A percentile compares a stretch with the other conserved stretches of the same genome.
These are phyloP conservation scores for Turritopsis rubra DNA, from an alignment of 30 jellyfish, hydroid and myxozoan genomes.

Conservation along the genomic window DNA sequence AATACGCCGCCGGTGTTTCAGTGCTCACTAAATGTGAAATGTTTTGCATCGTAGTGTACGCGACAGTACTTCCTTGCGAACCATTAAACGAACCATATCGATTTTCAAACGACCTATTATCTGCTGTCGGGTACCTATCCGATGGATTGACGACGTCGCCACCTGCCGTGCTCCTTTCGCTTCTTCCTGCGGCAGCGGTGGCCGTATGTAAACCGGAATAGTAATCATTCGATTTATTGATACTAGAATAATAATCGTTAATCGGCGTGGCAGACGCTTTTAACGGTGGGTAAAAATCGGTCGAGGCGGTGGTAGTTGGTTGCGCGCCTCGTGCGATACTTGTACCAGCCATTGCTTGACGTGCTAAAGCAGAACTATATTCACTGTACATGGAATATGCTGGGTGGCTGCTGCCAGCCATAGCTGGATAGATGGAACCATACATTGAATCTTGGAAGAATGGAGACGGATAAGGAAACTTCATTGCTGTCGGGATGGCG, in stretches of 20 bases:
- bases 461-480: slow-evolving; percentile 91
- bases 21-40: slow-evolving; percentile 3
- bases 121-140: slow-evolving; percentile 13
- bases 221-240: slow-evolving; percentile 2
- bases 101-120: slow-evolving; percentile 9
- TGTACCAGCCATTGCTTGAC: slow-evolving; percentile 27
- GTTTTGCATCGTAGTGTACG: slow-evolving; percentile 6
- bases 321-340: neutral
- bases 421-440: slow-evolving; percentile 69
- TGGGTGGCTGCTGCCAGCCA: slow-evolving; percentile 31
- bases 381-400: slow-evolving; percentile 31
- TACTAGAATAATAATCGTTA: slow-evolving; percentile 9
- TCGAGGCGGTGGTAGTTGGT: slow-evolving; percentile 18
- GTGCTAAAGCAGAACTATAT: slow-evolving; percentile 25
- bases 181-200: slow-evolving; percentile 4
- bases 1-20: slow-evolving; percentile 23
- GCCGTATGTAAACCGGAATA: slow-evolving; percentile 18
- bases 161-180: slow-evolving; percentile 5
- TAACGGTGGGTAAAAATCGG: slow-evolving; percentile 17
- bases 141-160: neutral
- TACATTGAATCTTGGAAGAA: slow-evolving; percentile 46
- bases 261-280: slow-evolving; percentile 6
- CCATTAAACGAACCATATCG: slow-evolving; percentile 20
- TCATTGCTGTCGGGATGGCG: slow-evolving; percentile 69
- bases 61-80: slow-evolving; percentile 17